These are phyloP conservation scores for Somateria mollissima DNA, from an alignment of 2,797 vertebrate genomes.

Conservation along the genomic window DNA sequence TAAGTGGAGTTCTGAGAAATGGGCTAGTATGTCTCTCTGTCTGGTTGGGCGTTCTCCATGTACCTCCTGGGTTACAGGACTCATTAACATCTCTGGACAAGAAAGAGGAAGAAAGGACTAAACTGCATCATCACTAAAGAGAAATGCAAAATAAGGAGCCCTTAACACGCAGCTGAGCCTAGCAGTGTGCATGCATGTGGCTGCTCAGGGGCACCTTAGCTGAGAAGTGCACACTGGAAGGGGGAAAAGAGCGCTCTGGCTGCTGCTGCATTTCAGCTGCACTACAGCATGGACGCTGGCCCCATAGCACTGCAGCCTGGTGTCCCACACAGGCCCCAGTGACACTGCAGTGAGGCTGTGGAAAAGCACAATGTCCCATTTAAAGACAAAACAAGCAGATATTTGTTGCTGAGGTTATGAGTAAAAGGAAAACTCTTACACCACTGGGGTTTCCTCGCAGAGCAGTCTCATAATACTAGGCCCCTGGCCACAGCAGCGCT, in stretches of 20 bases:
- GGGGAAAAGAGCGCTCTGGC: rapidly evolving
- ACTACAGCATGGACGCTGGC: background rate
- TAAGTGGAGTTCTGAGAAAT: slow-evolving; percentile 5
- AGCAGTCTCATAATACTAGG: background rate
- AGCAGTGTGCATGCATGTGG: rapidly evolving
- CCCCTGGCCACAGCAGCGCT: background rate
- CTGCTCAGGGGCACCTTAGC: rapidly evolving
- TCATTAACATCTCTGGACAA: background rate
- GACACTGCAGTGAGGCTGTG: background rate
- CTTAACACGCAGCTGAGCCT: background rate
- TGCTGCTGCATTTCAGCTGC: rapidly evolving
- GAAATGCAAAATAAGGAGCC: background rate
- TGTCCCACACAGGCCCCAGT: rapidly evolving
- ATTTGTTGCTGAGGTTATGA: background rate
- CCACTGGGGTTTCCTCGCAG: background rate
- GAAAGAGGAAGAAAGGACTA: background rate
- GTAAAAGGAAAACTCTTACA: background rate
- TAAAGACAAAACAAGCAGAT: background rate
- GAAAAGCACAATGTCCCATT: background rate
- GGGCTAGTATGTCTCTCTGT: background rate
- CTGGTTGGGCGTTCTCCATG: background rate
- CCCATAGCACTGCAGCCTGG: rapidly evolving
- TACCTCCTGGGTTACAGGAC: background rate
- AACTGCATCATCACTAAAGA: background rate
- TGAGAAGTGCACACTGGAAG: rapidly evolving